These are phyloP conservation scores for Xenopus laevis DNA, from an alignment of 2,113 vertebrate species.

Conservation along the genomic window DNA sequence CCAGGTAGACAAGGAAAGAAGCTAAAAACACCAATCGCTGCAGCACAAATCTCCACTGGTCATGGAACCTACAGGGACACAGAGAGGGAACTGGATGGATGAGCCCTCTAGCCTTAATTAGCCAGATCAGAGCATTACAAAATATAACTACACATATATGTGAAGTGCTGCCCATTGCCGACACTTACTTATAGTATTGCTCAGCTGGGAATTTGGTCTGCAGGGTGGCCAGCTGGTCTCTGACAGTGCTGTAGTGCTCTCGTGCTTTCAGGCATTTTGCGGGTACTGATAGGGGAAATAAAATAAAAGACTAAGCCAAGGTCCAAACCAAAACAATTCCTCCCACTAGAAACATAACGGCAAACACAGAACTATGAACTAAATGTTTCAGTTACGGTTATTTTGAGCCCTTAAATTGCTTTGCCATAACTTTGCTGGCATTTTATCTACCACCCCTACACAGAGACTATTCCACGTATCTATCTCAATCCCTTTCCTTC, in stretches of 20 bases:
- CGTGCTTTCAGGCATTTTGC: constrained; percentile 85
- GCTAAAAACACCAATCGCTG: constrained; percentile 89
- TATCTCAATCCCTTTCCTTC: too few relatives aligned
- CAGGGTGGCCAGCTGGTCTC: constrained; percentile 82
- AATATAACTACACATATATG: too few relatives aligned
- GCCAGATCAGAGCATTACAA: too few relatives aligned
- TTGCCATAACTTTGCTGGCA: too few relatives aligned
- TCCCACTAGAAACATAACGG: constrained; percentile 24
- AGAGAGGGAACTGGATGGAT: neutral
- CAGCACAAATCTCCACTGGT: constrained; percentile 95
- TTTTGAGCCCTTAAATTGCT: too few relatives aligned
- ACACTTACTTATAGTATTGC: constrained; percentile 88
- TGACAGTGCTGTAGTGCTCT: constrained; percentile 83
- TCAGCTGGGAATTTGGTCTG: constrained; percentile 92
- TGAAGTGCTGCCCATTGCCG: too few relatives aligned
- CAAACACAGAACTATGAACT: constrained; percentile 10
- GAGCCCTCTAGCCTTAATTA: neutral
- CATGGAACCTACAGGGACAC: constrained; percentile 78
- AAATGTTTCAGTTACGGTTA: too few relatives aligned
- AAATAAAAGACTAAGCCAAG: too few relatives aligned
- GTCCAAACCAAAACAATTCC: too few relatives aligned
- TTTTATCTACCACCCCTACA: too few relatives aligned
- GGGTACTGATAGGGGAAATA: constrained; percentile 74
- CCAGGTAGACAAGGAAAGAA: constrained; percentile 90
- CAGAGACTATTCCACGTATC: too few relatives aligned